A percentile compares a stretch with the other conserved stretches of the same genome.
Conservation (phyloP, 2,888 invertebrate genomes). For the Lypha dubia region DNA sequence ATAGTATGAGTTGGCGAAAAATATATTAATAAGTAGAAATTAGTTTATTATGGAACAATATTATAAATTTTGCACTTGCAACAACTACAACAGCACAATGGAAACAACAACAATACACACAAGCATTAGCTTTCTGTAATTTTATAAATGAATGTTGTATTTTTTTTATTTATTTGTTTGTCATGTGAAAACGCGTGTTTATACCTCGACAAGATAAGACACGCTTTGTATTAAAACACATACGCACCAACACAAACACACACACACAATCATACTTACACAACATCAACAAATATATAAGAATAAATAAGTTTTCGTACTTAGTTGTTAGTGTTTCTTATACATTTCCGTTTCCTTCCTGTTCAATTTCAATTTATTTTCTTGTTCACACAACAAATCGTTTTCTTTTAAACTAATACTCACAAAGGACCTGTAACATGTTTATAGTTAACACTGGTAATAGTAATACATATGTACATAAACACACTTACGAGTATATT, state of each 20-base stretch:
- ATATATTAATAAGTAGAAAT: conserved; percentile 24
- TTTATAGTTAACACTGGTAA: not conserved
- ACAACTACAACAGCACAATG: not conserved
- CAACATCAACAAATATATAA: conserved; percentile 33
- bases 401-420: not conserved
- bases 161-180: conserved; percentile 35
- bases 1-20: conserved; percentile 14
- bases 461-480: too few relatives aligned
- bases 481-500: too few relatives aligned
- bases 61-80: conserved; percentile 4
- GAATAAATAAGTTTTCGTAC: conserved; percentile 33
- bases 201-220: conserved; percentile 71
- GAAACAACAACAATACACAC: not conserved
- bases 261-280: not conserved
- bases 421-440: not conserved
- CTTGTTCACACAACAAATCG: conserved; percentile 2
- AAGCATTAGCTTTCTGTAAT: conserved; percentile 16
- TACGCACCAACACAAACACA: not conserved
- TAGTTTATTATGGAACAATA: conserved; percentile 47
- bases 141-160: conserved; percentile 3
- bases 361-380: not conserved
- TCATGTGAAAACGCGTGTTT: conserved; percentile 61
- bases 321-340: conserved; percentile 50
- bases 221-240: conserved; percentile 64
- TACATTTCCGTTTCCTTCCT: conserved; percentile 66